phyloP scores from a whole-genome alignment of 2,888 invertebrate species.

The Rhingia rostrata region DNA sequence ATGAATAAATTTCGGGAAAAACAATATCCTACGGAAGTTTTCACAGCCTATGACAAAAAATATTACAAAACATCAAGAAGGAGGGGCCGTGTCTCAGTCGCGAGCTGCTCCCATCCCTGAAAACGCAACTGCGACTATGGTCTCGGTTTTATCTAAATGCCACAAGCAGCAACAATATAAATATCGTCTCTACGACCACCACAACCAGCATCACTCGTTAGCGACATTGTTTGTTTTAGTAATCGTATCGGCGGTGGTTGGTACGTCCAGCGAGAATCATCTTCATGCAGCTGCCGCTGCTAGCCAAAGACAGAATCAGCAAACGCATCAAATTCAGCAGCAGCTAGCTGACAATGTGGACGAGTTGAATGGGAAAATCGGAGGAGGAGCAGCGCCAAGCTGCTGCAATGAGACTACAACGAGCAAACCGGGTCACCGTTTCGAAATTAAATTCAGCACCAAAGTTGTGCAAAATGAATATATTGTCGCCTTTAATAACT shows the following conservation, averaged over 20 bases:
- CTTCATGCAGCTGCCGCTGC: slow-evolving; percentile 39
- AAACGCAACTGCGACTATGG: slow-evolving; percentile 58
- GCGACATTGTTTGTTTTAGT: slow-evolving; percentile 68
- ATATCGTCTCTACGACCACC: slow-evolving; percentile 19
- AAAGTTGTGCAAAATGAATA: slow-evolving; percentile 89
- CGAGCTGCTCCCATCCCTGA: slow-evolving; percentile 32
- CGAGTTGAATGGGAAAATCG: slow-evolving; percentile 30
- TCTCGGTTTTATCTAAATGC: slow-evolving; percentile 58
- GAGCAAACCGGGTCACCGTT: slow-evolving; percentile 62
- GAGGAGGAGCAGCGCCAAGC: slow-evolving; percentile 10
- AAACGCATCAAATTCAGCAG: slow-evolving; percentile 30
- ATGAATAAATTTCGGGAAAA: slow-evolving; percentile 74
- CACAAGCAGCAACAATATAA: slow-evolving; percentile 32
- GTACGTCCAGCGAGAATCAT: slow-evolving; percentile 61
- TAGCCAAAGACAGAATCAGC: slow-evolving; percentile 45
- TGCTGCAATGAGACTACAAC: slow-evolving; percentile 60
- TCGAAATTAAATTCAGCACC: slow-evolving; percentile 83
- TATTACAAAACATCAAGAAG: slow-evolving; percentile 43
- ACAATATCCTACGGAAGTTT: slow-evolving; percentile 46
- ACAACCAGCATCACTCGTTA: slow-evolving; percentile 50
- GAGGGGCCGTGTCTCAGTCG: slow-evolving; percentile 33
- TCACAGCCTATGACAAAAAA: slow-evolving; percentile 32
- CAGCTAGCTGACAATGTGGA: slow-evolving; percentile 33
- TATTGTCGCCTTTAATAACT: slow-evolving; percentile 93
- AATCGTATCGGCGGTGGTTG: slow-evolving; percentile 62